Conservation (phyloP, 2,888 invertebrate species). For the Spodoptera littoralis region DNA sequence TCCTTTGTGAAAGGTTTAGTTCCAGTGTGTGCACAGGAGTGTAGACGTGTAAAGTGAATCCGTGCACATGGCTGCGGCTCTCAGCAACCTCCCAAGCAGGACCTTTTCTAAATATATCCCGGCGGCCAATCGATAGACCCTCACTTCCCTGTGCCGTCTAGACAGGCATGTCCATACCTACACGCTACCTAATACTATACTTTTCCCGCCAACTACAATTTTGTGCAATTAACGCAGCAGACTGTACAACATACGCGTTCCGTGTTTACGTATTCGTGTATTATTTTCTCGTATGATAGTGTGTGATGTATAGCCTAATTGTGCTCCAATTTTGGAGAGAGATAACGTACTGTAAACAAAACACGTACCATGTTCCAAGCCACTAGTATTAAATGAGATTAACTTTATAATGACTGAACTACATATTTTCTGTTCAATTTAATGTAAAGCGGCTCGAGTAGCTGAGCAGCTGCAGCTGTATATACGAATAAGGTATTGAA, state of each 20-base stretch:
- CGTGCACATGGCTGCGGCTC: constrained; percentile 34
- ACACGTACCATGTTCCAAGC: not conserved
- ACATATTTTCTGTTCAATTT: not conserved
- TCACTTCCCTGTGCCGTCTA: constrained; percentile 74
- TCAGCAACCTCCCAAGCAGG: constrained; percentile 36
- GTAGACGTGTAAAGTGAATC: constrained; percentile 12
- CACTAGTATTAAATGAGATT: constrained; percentile 16
- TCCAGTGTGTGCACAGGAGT: not conserved
- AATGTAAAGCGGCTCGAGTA: constrained; percentile 8
- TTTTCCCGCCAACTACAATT: constrained; percentile 25
- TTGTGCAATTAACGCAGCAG: constrained; percentile 22
- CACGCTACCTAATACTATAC: constrained; percentile 33
- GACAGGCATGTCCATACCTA: constrained; percentile 69
- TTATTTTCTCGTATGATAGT: constrained; percentile 33
- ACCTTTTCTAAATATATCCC: constrained; percentile 78
- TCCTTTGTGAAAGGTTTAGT: constrained; percentile 8
- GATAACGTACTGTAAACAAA: constrained; percentile 50
- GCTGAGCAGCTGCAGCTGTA: constrained; percentile 5
- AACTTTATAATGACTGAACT: constrained; percentile 20
- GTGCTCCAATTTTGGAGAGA: constrained; percentile 38
- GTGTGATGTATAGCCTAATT: constrained; percentile 37
- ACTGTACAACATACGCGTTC: constrained; percentile 10
- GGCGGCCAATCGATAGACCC: constrained; percentile 71
- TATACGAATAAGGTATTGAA: constrained; percentile 6
- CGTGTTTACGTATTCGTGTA: constrained; percentile 30